phyloP scores from a whole-genome alignment of 2,113 vertebrate species.

The Cyanoramphus novaezelandiae region DNA sequence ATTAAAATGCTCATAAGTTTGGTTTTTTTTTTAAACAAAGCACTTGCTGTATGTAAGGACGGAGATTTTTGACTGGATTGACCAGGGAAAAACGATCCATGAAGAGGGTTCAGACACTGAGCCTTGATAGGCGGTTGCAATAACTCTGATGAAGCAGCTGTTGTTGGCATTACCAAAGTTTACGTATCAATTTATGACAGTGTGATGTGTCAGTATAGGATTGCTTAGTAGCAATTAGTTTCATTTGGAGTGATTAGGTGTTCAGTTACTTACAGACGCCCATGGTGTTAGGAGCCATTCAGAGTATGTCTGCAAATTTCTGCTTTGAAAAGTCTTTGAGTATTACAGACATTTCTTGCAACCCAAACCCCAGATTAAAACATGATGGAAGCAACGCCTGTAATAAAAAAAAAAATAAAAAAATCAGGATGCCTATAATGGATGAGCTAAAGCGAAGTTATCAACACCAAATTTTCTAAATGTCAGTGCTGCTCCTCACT shows the following conservation, averaged over 20 bases:
- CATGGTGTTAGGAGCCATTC: neutral
- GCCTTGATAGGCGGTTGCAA: neutral
- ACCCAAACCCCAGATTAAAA: neutral
- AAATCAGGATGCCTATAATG: neutral
- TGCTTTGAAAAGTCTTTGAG: neutral
- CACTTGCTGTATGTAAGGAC: neutral
- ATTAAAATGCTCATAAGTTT: neutral
- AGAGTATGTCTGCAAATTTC: neutral
- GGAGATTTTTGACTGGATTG: neutral
- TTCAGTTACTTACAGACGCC: neutral
- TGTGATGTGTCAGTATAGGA: constrained; percentile 4
- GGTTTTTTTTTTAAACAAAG: neutral
- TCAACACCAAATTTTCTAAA: neutral
- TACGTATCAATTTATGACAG: constrained; percentile 45
- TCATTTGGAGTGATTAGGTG: neutral
- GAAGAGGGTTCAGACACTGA: neutral
- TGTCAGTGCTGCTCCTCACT: neutral
- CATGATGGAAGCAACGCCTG: neutral
- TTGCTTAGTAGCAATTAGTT: constrained; percentile 38
- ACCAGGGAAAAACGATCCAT: constrained; percentile 19
- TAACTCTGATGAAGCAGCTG: constrained; percentile 52
- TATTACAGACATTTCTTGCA: neutral
- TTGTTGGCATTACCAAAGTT: constrained; percentile 54
- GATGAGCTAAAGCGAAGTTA: neutral
- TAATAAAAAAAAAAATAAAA: neutral